These are phyloP conservation scores for Choloepus hoffmanni DNA, from an alignment of 2,113 vertebrate species.

Conservation along the genomic window DNA sequence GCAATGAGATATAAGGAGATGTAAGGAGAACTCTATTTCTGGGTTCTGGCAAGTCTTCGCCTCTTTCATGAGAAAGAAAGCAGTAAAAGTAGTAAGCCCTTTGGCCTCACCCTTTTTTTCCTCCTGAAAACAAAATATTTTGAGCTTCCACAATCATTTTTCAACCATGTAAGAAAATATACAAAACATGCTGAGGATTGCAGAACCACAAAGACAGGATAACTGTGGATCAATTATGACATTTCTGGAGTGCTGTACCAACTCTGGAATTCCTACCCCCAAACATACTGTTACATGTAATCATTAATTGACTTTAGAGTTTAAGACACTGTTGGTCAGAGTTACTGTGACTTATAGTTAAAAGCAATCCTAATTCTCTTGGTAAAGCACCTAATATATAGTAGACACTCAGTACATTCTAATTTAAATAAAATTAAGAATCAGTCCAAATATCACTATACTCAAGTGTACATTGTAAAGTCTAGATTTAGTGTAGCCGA, in stretches of 20 bases:
- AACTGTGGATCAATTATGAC: background rate
- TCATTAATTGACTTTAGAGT: background rate
- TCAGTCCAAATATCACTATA: background rate
- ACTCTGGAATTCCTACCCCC: background rate
- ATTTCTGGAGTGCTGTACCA: background rate
- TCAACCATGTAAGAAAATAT: background rate
- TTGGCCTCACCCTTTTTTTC: background rate
- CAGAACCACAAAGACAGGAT: background rate
- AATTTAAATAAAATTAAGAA: slow-evolving; percentile 10
- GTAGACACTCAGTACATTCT: background rate
- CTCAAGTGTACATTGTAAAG: background rate
- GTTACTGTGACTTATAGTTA: background rate
- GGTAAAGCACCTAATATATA: background rate
- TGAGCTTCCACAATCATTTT: background rate
- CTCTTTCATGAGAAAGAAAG: slow-evolving; percentile 8
- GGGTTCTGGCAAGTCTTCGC: background rate
- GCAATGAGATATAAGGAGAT: background rate
- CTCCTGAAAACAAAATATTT: background rate
- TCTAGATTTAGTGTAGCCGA: background rate
- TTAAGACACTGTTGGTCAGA: background rate
- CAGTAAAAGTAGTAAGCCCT: background rate
- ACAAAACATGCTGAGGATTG: background rate
- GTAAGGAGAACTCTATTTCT: background rate
- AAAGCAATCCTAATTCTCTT: background rate
- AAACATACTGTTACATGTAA: background rate